Base-by-base conservation (phyloP, 2,888 invertebrate species). In the Drosophila basisetae region DNA sequence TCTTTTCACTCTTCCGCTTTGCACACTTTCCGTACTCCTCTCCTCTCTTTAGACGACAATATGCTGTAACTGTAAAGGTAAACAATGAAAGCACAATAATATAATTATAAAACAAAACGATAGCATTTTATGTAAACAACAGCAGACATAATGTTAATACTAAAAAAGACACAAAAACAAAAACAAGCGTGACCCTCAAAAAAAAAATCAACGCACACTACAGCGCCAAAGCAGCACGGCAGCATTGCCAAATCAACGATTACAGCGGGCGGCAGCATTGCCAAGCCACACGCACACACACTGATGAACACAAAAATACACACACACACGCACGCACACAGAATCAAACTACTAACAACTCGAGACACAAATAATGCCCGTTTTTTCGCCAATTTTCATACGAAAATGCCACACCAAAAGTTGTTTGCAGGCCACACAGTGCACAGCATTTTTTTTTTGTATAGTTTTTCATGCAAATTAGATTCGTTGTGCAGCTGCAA, bases 201-300 rank as follows among this genome's bases (percentile, higher is more conserved):
- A 47, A 16, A 16, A 47, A 22, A 31, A 37, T 66, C 68, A 56
- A 68, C 13, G 39, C 55, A 65, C 52, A 67, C 43, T 74, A 61
- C 78, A 78, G 59, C 80, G 67, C 60, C 66, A 77, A 77, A 67
- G 66, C 78, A 76, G 65, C 58, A 65, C 66, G 61, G 61, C 80
- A 78, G 89, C 84, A 84, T 85, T 84, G 84, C 88, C 84, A 84
- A 84, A 83, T 88, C 82, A 72, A 88, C 85, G 80, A 64, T 56
- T 77, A 67, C 81, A 80, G 67, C 71, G 66, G 78, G 70, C 68
- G 67, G 78, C 78, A 82, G 82, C 79, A 82, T 82, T 80, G 80
- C 82, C 80, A 80, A 78, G 82, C 71, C 56, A 69, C 72, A 67
- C 62, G 59, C 67, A 73, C 63, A 61, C 60, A 61, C 22, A 58